Percentiles rank a stretch among this genome's conserved stretches.
These are phyloP conservation scores for Typhlichthys subterraneus DNA, from an alignment of 2,797 vertebrate species.

Conservation along the genomic window DNA sequence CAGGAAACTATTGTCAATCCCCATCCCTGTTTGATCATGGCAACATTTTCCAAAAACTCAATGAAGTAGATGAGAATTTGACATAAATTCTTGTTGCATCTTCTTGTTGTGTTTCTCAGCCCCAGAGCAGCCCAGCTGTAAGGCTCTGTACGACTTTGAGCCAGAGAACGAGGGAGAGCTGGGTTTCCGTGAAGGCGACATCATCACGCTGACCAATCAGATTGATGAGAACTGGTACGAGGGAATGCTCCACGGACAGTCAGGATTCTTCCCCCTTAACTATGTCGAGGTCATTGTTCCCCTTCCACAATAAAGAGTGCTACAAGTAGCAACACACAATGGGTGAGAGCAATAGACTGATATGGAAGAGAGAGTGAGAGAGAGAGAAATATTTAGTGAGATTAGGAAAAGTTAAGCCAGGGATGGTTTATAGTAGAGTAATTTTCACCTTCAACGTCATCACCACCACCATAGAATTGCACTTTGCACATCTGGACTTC, in stretches of 20 bases:
- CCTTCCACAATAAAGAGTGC: conserved; percentile 83
- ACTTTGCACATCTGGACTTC: conserved; percentile 63
- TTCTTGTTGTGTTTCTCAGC: conserved; percentile 43
- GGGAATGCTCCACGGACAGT: conserved; percentile 93
- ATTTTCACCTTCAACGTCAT: conserved; percentile 58
- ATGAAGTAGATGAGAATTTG: no score
- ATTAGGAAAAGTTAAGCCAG: conserved; percentile 52
- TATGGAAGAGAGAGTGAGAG: conserved; percentile 19
- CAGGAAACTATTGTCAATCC: background rate
- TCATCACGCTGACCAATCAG: conserved; percentile 98
- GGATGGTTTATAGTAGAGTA: conserved; percentile 44
- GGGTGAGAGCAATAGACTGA: conserved; percentile 37
- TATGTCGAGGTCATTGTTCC: conserved; percentile 95
- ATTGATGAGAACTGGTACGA: conserved; percentile 99
- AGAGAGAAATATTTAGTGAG: conserved; percentile 27
- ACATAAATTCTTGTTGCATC: conserved; percentile 8
- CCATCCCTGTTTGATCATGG: background rate
- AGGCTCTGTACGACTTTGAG: conserved; percentile 96
- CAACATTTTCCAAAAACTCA: no score
- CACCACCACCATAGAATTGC: conserved; percentile 54
- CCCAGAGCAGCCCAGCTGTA: conserved; percentile 94
- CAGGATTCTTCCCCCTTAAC: conserved; percentile 98
- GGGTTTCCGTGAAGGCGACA: conserved; percentile 94
- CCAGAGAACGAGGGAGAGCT: conserved; percentile 96
- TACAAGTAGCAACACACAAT: conserved; percentile 19